phyloP scores from a whole-genome alignment of 2,888 invertebrate species.

The Agrotis exclamationis region DNA sequence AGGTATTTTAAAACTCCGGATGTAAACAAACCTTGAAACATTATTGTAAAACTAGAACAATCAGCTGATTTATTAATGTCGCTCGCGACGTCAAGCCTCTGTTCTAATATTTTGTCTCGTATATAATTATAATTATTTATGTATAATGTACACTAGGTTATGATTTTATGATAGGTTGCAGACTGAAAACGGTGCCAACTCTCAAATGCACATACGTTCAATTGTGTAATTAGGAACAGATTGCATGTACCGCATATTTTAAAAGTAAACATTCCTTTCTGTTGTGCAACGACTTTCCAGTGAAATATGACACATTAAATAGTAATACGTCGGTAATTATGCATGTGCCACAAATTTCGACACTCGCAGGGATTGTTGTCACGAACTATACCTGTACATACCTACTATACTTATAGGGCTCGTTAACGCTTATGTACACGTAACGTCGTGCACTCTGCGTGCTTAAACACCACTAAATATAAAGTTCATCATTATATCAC shows the following conservation, averaged over 20 bases:
- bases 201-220: conserved; percentile 60
- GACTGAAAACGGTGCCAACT: conserved; percentile 69
- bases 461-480: conserved; percentile 17
- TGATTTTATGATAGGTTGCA: conserved; percentile 62
- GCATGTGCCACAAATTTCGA: conserved; percentile 37
- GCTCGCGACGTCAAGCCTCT: conserved; percentile 19
- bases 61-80: conserved; percentile 23
- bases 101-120: conserved; percentile 15
- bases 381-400: conserved; percentile 23
- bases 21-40: conserved; percentile 52
- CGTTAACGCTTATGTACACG: conserved; percentile 28
- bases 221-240: conserved; percentile 63
- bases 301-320: conserved; percentile 27
- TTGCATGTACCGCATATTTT: conserved; percentile 59
- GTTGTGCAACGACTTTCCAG: conserved; percentile 49
- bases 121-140: conserved; percentile 34
- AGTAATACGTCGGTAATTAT: conserved; percentile 28
- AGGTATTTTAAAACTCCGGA: conserved; percentile 22
- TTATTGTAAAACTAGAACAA: conserved; percentile 12
- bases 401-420: conserved; percentile 16
- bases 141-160: conserved; percentile 31
- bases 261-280: conserved; percentile 62
- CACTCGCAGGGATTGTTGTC: conserved; percentile 29
- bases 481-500: conserved; percentile 49
- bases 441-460: conserved; percentile 25